phyloP scores from a whole-genome alignment of 37 sponge, comb jelly and placozoan genomes.

The Petrosia ficiformis region DNA sequence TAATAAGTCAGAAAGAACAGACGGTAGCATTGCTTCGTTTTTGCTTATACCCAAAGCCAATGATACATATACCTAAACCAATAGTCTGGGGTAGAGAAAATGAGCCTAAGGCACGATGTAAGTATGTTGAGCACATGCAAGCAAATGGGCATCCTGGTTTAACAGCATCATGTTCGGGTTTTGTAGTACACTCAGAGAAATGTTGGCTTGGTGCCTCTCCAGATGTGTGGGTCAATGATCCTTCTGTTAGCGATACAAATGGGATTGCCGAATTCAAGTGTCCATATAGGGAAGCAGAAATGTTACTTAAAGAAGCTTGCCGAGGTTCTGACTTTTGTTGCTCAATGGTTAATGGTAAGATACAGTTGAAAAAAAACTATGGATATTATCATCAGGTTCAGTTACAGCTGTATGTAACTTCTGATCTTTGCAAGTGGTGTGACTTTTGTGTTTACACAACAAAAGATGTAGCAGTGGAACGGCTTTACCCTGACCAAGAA shows the following conservation, averaged over 20 bases:
- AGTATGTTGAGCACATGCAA: neutral
- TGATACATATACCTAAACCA: neutral
- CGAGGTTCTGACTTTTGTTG: neutral
- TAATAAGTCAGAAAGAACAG: neutral
- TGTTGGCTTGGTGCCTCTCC: slow-evolving; percentile 10
- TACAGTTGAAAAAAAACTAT: neutral
- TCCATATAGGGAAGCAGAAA: neutral
- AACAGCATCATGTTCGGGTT: neutral
- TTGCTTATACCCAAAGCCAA: neutral
- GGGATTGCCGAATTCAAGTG: slow-evolving; percentile 4
- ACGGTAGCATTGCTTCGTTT: slow-evolving; percentile 7
- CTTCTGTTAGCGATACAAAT: neutral
- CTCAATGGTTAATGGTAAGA: neutral
- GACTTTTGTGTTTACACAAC: slow-evolving; percentile 12
- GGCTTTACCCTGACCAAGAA: neutral
- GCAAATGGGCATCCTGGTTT: neutral
- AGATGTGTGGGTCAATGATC: slow-evolving; percentile 9
- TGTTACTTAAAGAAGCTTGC: neutral
- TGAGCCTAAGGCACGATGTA: neutral
- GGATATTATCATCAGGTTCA: neutral
- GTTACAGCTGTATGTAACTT: slow-evolving; percentile 11
- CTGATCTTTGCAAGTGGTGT: neutral
- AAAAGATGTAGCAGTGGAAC: neutral
- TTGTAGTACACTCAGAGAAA: neutral
- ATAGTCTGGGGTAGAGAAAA: neutral